Conservation (phyloP, 2,797 vertebrate genomes). For the Halcyon smyrnensis region DNA sequence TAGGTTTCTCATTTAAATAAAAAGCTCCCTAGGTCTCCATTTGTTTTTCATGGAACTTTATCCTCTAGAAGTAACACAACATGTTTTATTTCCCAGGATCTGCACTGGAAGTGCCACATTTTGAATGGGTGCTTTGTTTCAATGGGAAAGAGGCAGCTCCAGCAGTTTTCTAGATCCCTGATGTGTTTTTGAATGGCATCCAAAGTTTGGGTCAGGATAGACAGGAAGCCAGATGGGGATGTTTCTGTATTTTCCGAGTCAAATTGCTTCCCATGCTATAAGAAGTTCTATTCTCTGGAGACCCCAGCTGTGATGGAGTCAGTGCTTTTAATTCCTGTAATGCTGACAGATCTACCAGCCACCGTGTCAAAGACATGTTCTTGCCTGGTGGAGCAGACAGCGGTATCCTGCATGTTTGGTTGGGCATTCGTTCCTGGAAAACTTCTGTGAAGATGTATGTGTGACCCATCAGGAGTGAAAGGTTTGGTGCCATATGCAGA, state of each 20-base stretch:
- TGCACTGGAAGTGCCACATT: background rate
- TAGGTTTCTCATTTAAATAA: background rate
- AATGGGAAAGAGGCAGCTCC: background rate
- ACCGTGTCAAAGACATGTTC: background rate
- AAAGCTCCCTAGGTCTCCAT: background rate
- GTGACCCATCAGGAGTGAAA: conserved; percentile 60
- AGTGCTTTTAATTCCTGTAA: conserved; percentile 27
- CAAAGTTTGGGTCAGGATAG: conserved; percentile 45
- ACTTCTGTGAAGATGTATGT: background rate
- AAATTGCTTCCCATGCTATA: conserved; percentile 22
- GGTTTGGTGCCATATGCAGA: background rate
- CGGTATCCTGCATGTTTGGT: background rate
- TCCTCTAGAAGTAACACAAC: background rate
- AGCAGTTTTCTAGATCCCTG: conserved; percentile 36
- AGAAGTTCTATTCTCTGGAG: conserved; percentile 33
- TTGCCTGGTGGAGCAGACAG: conserved; percentile 3
- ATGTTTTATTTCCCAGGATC: background rate
- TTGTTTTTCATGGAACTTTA: conserved; percentile 20
- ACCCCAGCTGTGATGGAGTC: conserved; percentile 15
- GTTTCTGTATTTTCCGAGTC: conserved; percentile 40
- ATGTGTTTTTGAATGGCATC: conserved; percentile 36
- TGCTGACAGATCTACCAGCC: conserved; percentile 41
- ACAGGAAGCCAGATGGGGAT: conserved; percentile 52
- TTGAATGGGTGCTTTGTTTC: conserved; percentile 43
- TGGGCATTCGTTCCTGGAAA: background rate